Evolutionary conservation across 2,888 invertebrate genomes (phyloP).

Genomic region (Drosophila birchii): DNA sequence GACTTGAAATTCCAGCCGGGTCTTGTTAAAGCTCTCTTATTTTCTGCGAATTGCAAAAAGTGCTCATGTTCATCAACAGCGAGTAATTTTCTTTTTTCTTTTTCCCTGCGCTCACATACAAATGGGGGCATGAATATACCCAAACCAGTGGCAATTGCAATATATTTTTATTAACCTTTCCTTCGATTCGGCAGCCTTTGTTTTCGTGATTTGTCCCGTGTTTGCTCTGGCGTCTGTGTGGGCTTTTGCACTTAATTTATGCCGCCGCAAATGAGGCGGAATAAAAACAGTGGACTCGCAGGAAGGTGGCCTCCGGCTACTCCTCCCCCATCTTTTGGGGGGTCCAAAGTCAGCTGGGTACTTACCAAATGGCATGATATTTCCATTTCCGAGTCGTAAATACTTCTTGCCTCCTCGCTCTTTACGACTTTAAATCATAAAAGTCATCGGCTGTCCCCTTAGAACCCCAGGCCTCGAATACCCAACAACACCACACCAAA

Average conservation of each 20-base stretch:
- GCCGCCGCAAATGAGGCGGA: conserved; percentile 74
- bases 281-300: conserved; percentile 59
- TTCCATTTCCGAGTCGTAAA: conserved; percentile 74
- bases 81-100: conserved; percentile 16
- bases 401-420: conserved; percentile 63
- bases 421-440: conserved; percentile 80
- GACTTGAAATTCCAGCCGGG: conserved; percentile 5
- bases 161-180: conserved; percentile 71
- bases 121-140: conserved; percentile 12
- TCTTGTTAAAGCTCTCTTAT: conserved; percentile 39
- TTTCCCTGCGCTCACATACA: not conserved
- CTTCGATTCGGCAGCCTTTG: conserved; percentile 56
- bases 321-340: not conserved
- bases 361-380: conserved; percentile 62
- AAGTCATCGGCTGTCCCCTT: conserved; percentile 53
- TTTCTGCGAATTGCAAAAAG: conserved; percentile 50
- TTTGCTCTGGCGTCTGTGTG: conserved; percentile 52
- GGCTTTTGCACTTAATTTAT: conserved; percentile 75
- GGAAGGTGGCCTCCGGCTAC: conserved; percentile 1
- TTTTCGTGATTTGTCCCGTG: conserved; percentile 49
- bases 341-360: conserved; percentile 36
- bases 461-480: conserved; percentile 5
- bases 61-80: conserved; percentile 52
- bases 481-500: not conserved
- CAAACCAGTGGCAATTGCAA: conserved; percentile 41